Evolutionary conservation across 2,113 vertebrate species (phyloP).

Genomic region (Neodontobutis hainanensis): DNA sequence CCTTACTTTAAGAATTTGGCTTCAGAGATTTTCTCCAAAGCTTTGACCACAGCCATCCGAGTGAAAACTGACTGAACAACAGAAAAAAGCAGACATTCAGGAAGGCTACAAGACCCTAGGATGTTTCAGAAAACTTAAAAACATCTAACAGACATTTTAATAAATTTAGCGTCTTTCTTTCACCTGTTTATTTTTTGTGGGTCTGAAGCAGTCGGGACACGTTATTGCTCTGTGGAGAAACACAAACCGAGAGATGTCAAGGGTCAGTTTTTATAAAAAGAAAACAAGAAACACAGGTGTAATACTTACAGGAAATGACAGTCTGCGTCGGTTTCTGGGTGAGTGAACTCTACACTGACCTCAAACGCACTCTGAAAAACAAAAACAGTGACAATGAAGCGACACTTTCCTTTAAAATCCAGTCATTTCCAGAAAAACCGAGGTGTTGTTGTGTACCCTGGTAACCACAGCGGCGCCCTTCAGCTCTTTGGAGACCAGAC

Average conservation of each 20-base stretch:
- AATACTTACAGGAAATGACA: conserved; percentile 94
- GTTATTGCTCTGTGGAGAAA: conserved; percentile 76
- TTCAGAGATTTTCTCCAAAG: conserved; percentile 92
- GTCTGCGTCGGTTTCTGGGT: conserved; percentile 89
- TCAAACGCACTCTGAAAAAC: conserved; percentile 87
- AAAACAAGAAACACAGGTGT: neutral
- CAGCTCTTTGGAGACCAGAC: conserved; percentile 85
- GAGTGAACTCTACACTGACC: conserved; percentile 90
- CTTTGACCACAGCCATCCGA: conserved; percentile 96
- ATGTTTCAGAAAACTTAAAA: no score
- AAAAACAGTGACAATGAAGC: neutral
- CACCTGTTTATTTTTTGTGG: conserved; percentile 94
- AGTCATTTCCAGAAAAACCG: no score
- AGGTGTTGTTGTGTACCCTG: conserved; percentile 78
- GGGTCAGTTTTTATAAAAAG: neutral
- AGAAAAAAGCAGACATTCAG: neutral
- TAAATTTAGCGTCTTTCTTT: conserved; percentile 16
- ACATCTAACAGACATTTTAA: no score
- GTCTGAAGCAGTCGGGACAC: conserved; percentile 92
- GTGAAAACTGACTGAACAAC: conserved; percentile 90
- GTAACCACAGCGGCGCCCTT: conserved; percentile 85
- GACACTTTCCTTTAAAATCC: neutral
- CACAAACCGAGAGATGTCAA: neutral
- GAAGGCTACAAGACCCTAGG: no score
- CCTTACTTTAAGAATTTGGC: conserved; percentile 84